Base-by-base conservation (phyloP, 2,797 vertebrate species). In the Adrianichthys oophorus region DNA sequence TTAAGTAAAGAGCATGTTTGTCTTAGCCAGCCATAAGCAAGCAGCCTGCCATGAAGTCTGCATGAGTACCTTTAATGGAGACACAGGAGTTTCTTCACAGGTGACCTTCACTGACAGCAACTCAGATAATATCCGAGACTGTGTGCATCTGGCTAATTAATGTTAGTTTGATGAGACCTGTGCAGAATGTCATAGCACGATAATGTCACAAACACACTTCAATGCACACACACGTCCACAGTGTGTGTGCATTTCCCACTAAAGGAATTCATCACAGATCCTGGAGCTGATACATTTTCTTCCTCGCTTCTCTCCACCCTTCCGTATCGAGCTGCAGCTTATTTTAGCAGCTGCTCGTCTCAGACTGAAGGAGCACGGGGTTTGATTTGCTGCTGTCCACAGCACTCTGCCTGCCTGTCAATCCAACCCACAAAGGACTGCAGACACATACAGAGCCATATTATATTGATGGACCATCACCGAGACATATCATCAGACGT, bases 121-220 rank as follows among this genome's bases (percentile, higher is more conserved):
- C 67, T 80, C 50, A 15, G 23, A n/a, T 41, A 72, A 62, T 59
- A 63, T 74, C 48, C 62, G 74, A 79, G 80, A 80, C 83, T 57
- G 67, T 77, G 67, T 77, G 84, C 78, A 83, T 86, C 88, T 89
- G 86, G 76, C 82, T 85, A 90, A 89, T 86, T 90, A 83, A 86
- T 89, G 83, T 90, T 82, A 85, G 70, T 71, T 74, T 91, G 89
- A 90, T 89, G 86, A 85, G 80, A 63, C 68, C 80, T 83, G 83
- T 85, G 90, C 81, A 76, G 72, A 86, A 82, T 84, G 82, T 80
- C 85, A 85, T 60, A 63, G 76, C 43, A 79, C 55, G 83, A 79
- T 86, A 83, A 80, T 79, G 72, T 76, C 76, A 69, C 48, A 50
- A 66, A 68, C 65, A 18, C 60, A 59, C 48, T 40, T 23, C 10